These are phyloP conservation scores for Tetranychus urticae DNA, from an alignment of 1,140 invertebrate genomes.

Conservation along the genomic window DNA sequence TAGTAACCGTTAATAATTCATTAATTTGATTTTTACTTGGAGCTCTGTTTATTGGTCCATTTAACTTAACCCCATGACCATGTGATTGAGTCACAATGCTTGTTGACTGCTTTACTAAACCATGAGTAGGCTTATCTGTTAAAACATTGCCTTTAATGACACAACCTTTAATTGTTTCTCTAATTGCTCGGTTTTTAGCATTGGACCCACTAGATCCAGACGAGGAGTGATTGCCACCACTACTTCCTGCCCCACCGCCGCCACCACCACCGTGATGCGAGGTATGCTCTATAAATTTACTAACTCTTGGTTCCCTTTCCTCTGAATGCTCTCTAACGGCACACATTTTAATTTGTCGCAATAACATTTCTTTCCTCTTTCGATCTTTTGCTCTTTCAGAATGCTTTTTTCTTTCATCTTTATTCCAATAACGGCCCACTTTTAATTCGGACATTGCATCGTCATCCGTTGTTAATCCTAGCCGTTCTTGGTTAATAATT, in stretches of 20 bases:
- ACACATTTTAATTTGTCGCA: constrained; percentile 9
- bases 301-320: not conserved
- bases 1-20: not conserved
- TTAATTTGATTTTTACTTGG: not conserved
- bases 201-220: not conserved
- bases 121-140: not conserved
- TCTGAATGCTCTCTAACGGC: constrained; percentile 4
- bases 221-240: not conserved
- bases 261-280: no score
- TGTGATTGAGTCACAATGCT: not conserved
- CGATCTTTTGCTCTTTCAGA: constrained; percentile 39
- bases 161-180: not conserved
- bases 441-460: constrained; percentile 57
- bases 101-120: not conserved
- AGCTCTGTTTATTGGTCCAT: not conserved
- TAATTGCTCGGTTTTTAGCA: not conserved
- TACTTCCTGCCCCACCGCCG: no score
- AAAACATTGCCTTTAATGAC: not conserved
- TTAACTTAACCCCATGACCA: not conserved
- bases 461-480: constrained; percentile 51
- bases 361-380: constrained; percentile 25
- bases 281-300: not conserved
- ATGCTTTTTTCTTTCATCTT: constrained; percentile 49
- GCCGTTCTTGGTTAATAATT: constrained; percentile 38
- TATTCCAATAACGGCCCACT: constrained; percentile 51